phyloP scores from a whole-genome alignment of 2,888 invertebrate species.

The Lycaena phlaeas region DNA sequence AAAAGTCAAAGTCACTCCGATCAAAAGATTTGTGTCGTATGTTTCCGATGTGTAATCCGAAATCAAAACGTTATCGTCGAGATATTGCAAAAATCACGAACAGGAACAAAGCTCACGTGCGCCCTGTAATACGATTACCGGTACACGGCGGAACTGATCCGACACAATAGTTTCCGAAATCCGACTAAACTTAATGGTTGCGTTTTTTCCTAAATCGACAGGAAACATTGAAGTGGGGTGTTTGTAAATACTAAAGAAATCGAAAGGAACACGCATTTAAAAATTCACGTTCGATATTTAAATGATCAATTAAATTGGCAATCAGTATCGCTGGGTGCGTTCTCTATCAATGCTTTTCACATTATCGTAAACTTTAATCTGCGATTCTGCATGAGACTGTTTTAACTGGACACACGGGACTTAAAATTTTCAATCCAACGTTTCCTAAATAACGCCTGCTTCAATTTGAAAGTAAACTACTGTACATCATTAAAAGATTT shows the following conservation, averaged over 20 bases:
- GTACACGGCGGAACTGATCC: slow-evolving; percentile 41
- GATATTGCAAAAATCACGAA: slow-evolving; percentile 54
- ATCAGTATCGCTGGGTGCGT: background rate
- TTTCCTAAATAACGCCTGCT: too few species aligned
- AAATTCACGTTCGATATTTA: background rate
- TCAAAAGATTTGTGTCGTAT: slow-evolving; percentile 1
- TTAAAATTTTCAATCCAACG: slow-evolving; percentile 20
- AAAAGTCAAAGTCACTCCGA: background rate
- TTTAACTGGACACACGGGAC: slow-evolving; percentile 34
- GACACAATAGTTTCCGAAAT: slow-evolving; percentile 56
- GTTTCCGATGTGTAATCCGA: slow-evolving; percentile 16
- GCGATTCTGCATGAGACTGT: slow-evolving; percentile 45
- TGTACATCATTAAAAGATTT: too few species aligned
- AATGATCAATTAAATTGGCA: background rate
- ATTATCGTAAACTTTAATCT: slow-evolving; percentile 63
- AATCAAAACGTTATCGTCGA: slow-evolving; percentile 38
- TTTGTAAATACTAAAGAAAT: slow-evolving; percentile 4
- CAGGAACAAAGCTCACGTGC: slow-evolving; percentile 57
- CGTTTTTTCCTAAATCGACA: slow-evolving; percentile 33
- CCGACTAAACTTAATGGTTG: slow-evolving; percentile 28
- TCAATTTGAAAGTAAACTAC: too few species aligned
- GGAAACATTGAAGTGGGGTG: slow-evolving; percentile 36
- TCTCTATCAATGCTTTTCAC: slow-evolving; percentile 18
- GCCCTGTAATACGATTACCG: slow-evolving; percentile 48
- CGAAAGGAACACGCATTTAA: slow-evolving; percentile 28